These are phyloP conservation scores for Tenrec ecaudatus DNA, from an alignment of 2,113 vertebrate species.

Conservation along the genomic window DNA sequence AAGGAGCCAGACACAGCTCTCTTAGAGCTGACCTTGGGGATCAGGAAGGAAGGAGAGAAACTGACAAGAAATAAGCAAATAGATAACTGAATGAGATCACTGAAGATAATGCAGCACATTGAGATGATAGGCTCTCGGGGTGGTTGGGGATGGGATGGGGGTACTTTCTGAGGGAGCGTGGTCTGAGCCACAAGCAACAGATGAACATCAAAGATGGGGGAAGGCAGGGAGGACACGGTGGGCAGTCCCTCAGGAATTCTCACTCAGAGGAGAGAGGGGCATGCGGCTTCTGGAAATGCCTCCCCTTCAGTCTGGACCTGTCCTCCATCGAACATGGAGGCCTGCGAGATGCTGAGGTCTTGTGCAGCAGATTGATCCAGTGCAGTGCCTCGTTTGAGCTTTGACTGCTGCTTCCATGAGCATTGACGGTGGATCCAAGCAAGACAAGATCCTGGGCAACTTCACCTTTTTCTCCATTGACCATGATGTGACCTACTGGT, in stretches of 20 bases:
- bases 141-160: neutral
- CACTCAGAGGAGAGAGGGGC: neutral
- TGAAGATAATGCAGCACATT: neutral
- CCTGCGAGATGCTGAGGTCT: neutral
- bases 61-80: neutral
- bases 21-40: neutral
- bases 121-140: neutral
- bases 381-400: too few relatives aligned
- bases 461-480: too few relatives aligned
- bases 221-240: neutral
- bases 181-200: neutral
- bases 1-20: neutral
- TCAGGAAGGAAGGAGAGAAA: neutral
- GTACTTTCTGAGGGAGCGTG: neutral
- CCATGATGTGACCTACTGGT: too few relatives aligned
- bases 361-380: too few relatives aligned
- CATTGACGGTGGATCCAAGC: too few relatives aligned
- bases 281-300: neutral
- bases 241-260: neutral
- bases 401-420: too few relatives aligned
- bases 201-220: neutral
- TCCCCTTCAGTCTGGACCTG: neutral
- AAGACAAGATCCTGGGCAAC: too few relatives aligned
- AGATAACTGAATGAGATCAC: neutral
- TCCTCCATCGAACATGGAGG: neutral